phyloP scores from a whole-genome alignment of 2,797 vertebrate species.

The Typhlichthys subterraneus region DNA sequence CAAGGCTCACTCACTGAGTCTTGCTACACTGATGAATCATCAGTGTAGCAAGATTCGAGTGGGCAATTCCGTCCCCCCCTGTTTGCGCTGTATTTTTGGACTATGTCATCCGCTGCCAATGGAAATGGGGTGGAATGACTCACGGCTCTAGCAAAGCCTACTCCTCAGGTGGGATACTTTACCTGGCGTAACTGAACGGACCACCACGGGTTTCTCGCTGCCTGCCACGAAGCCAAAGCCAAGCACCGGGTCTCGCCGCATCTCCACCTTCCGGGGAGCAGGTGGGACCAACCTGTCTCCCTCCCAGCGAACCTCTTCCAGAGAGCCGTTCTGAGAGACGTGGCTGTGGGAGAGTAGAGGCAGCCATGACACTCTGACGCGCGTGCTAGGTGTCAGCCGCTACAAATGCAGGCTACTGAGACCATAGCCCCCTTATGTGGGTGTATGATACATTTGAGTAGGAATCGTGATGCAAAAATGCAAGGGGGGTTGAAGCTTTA shows the following conservation, averaged over 20 bases:
- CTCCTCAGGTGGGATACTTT: conserved; percentile 35
- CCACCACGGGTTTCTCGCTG: conserved; percentile 98
- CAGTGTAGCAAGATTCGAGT: conserved; percentile 17
- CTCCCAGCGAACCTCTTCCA: conserved; percentile 93
- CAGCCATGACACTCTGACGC: neutral
- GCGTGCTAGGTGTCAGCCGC: neutral
- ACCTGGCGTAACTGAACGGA: conserved; percentile 99
- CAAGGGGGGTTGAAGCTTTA: too few species aligned
- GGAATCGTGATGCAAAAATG: too few species aligned
- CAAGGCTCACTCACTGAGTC: conserved; percentile 43
- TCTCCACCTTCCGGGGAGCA: conserved; percentile 92
- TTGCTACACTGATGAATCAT: conserved; percentile 61
- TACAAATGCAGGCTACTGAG: too few species aligned
- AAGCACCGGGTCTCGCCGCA: conserved; percentile 97
- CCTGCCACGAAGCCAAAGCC: conserved; percentile 98
- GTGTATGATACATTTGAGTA: conserved; percentile 6
- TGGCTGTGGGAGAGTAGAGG: conserved; percentile 75
- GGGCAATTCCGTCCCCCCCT: conserved; percentile 23
- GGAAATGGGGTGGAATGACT: conserved; percentile 37
- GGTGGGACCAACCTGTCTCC: conserved; percentile 91
- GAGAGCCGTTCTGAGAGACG: conserved; percentile 88
- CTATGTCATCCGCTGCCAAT: conserved; percentile 31
- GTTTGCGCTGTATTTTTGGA: conserved; percentile 26
- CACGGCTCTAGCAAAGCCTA: conserved; percentile 28
- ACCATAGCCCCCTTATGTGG: conserved; percentile 23